Conservation (phyloP, 1,140 invertebrate genomes). For the Rhagoletis pomonella region DNA sequence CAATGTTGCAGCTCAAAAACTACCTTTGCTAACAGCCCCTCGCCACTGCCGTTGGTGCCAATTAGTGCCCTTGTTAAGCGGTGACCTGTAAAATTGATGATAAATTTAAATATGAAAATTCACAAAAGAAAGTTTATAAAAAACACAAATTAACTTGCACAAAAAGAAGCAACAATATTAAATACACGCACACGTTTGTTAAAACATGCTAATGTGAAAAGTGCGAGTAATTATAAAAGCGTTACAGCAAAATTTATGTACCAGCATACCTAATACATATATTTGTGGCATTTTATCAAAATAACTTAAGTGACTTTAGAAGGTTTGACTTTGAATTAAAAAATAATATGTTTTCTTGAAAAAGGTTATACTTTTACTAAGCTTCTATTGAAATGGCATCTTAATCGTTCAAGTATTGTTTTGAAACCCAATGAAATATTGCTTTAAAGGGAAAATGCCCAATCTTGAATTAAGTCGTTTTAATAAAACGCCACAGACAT, state of each 20-base stretch:
- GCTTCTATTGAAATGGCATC: too few relatives aligned
- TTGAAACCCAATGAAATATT: too few relatives aligned
- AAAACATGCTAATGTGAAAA: constrained; percentile 1
- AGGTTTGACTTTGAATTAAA: too few relatives aligned
- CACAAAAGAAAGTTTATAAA: neutral
- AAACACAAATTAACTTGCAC: neutral
- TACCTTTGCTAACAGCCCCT: neutral
- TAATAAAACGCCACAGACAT: too few relatives aligned
- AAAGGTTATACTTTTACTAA: too few relatives aligned
- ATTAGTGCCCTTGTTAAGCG: constrained; percentile 73
- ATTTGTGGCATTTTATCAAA: too few relatives aligned
- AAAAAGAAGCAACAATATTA: neutral
- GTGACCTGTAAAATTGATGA: constrained; percentile 73
- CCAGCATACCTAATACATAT: neutral
- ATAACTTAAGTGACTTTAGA: too few relatives aligned
- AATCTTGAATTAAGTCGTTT: too few relatives aligned
- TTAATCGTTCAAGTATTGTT: too few relatives aligned
- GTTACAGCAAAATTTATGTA: neutral
- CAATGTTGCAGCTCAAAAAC: neutral
- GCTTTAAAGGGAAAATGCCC: too few relatives aligned
- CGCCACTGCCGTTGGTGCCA: constrained; percentile 63
- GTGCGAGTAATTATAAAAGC: too few relatives aligned
- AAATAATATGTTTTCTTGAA: too few relatives aligned
- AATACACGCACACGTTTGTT: neutral
- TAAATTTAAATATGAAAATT: constrained; percentile 59